These are phyloP conservation scores for Eudasyphora cyanicolor DNA, from an alignment of 2,888 invertebrate genomes.

Conservation along the genomic window DNA sequence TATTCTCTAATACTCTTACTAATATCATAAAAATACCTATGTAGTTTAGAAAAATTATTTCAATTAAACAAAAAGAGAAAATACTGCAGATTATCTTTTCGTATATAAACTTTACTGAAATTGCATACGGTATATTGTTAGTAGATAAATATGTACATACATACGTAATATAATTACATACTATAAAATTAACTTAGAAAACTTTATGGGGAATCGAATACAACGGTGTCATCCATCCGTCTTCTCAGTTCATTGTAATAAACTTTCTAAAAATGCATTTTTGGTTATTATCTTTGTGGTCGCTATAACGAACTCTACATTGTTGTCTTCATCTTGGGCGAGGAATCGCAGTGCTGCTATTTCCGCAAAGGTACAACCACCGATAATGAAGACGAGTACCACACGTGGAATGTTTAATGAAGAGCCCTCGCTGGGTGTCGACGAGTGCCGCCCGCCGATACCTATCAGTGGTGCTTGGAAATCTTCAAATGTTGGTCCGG, in stretches of 20 bases:
- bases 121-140: not conserved
- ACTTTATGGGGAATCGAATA: not conserved
- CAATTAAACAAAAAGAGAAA: no score
- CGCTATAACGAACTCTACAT: constrained; percentile 93
- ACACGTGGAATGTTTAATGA: constrained; percentile 81
- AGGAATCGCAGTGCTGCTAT: constrained; percentile 88
- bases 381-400: constrained; percentile 96
- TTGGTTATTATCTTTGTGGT: constrained; percentile 97
- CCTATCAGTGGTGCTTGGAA: constrained; percentile 82
- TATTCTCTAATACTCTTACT: no score
- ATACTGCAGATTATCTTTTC: no score
- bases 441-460: constrained; percentile 82
- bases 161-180: constrained; percentile 49
- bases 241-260: constrained; percentile 80
- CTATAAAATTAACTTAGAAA: not conserved
- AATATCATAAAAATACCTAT: no score
- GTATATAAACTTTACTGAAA: not conserved
- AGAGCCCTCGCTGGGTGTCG: constrained; percentile 83
- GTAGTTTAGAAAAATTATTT: no score
- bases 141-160: constrained; percentile 59
- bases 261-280: constrained; percentile 88
- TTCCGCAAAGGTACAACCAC: constrained; percentile 98
- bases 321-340: constrained; percentile 88
- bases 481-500: constrained; percentile 86
- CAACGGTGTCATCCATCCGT: not conserved